Percentiles rank a stretch among this genome's conserved stretches.
phyloP scores from a whole-genome alignment of 2,797 vertebrate species.

The Hypotaenidia okinawae region DNA sequence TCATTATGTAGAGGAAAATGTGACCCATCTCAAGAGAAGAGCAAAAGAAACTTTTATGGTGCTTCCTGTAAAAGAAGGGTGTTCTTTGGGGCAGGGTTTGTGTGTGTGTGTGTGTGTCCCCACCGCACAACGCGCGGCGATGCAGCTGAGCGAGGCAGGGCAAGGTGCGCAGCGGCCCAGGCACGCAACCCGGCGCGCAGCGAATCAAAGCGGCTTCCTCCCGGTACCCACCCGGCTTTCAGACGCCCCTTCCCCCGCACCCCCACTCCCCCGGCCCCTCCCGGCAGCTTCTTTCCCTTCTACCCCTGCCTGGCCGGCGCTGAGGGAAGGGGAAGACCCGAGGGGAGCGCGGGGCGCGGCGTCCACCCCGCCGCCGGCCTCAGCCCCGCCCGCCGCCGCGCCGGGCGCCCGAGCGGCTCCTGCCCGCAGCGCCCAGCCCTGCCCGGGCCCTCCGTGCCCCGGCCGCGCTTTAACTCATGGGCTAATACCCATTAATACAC shows the following conservation, averaged over 20 bases:
- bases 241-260: background rate
- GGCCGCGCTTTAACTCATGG: background rate
- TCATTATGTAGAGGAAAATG: background rate
- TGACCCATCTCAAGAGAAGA: background rate
- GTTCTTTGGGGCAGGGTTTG: background rate
- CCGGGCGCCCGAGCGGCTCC: background rate
- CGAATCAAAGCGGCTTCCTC: background rate
- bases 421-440: background rate
- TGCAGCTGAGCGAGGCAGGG: background rate
- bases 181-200: background rate
- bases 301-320: rapidly evolving
- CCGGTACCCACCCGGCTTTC: rapidly evolving
- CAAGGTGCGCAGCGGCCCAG: background rate
- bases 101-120: too few relatives aligned
- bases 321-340: too few relatives aligned
- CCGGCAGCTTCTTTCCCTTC: background rate
- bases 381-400: background rate
- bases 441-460: background rate
- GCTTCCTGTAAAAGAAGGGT: background rate
- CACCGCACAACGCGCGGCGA: background rate
- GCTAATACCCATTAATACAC: background rate
- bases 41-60: rapidly evolving
- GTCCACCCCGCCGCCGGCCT: background rate
- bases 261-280: rapidly evolving
- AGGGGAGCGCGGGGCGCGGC: too few relatives aligned